Base-by-base conservation (phyloP, 2,888 invertebrate species). In the Drosophila infuscata region DNA sequence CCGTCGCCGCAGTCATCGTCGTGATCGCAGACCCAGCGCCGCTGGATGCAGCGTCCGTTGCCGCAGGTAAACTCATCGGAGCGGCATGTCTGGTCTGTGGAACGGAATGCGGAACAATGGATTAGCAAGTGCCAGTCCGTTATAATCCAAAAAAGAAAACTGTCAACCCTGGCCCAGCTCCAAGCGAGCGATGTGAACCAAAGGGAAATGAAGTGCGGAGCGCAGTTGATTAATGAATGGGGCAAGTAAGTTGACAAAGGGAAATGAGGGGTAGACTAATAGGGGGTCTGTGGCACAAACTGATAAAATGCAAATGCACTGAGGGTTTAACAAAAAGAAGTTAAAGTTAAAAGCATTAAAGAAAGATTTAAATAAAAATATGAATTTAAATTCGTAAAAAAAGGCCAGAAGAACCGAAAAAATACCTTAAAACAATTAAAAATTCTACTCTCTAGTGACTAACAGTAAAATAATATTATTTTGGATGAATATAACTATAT, bases 51-150 rank as follows among this genome's bases (percentile, higher is more conserved):
- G 91, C 96, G 96, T 65, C 97, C 97, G 92, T 97, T 97, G 63
- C 95, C 95, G 93, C 98, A 98, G n/a, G 97, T 97, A 92, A 98
- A 98, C 93, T 98, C 97, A 92, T 98, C 98, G 68, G 97, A 95
- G 82, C 97, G 96, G 93, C 98, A 98, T n/a, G 98, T 98, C 92
- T 97, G 97, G 94, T 98, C 98, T 97, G 41, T 25, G 54, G 30
- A 48, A 73, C 60, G 53, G 43, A 71, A 48, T 17, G 52, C 56
- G 38, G 51, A 20, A 74, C 74, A 78, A 67, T 32, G 71, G 70
- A 83, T 89, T 80, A 73, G 66, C 38, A 3, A 30, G 11, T 6
- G 53, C 36, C 49, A n/a, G 7, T 2, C 48, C 8, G 61, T 36
- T 51, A 51, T 49, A 54, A 62, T 11, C 11, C 6, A 20, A 54